Conservation (phyloP, 2,888 invertebrate genomes). For the Platycheirus albimanus region DNA sequence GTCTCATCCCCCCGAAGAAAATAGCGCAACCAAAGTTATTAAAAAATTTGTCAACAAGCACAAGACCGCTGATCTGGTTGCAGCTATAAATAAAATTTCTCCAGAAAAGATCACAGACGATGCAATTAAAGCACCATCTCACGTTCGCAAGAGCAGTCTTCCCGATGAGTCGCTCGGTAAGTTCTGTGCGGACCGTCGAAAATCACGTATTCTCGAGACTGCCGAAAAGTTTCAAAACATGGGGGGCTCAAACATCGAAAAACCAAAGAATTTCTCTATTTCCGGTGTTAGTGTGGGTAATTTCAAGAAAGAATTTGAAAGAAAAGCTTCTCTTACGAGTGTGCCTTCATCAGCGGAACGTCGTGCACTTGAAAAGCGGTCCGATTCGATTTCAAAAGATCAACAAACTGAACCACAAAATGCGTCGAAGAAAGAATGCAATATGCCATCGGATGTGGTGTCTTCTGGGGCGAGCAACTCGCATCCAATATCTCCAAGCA, state of each 20-base stretch:
- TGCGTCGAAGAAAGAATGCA: conserved; percentile 76
- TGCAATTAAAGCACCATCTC: conserved; percentile 70
- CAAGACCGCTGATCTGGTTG: conserved; percentile 82
- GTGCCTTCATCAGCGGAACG: conserved; percentile 81
- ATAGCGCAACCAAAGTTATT: conserved; percentile 81
- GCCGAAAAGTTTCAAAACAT: conserved; percentile 88
- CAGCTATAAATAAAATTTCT: conserved; percentile 79
- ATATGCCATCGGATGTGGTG: conserved; percentile 71
- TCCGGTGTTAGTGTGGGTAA: conserved; percentile 93
- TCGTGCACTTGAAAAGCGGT: conserved; percentile 76
- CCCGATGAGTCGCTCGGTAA: conserved; percentile 81
- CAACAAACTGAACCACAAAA: conserved; percentile 67
- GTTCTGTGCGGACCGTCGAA: conserved; percentile 85
- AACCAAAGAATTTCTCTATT: conserved; percentile 91
- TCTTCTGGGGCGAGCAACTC: conserved; percentile 75
- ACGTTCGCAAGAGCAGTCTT: conserved; percentile 81
- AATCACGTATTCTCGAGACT: conserved; percentile 88
- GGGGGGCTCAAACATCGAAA: conserved; percentile 82
- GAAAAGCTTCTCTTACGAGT: conserved; percentile 87
- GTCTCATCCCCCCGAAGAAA: conserved; percentile 79
- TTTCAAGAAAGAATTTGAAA: conserved; percentile 93
- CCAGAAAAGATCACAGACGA: conserved; percentile 72
- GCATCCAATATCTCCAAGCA: conserved; percentile 59
- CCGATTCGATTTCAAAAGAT: conserved; percentile 76
- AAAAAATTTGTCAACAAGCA: conserved; percentile 83